Evolutionary conservation across 1,140 invertebrate species (phyloP).

Genomic region (Nomia melanderi): DNA sequence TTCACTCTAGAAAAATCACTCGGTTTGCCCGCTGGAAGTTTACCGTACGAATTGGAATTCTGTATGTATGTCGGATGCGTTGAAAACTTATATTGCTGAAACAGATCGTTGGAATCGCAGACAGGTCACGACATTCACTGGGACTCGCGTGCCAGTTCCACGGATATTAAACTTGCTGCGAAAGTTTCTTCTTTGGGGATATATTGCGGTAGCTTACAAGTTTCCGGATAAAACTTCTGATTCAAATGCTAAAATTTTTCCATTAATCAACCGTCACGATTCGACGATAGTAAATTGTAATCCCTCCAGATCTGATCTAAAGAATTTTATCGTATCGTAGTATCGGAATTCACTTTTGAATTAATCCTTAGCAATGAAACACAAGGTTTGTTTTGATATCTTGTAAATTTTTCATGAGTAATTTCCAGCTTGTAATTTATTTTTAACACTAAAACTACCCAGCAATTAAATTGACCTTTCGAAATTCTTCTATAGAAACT

Average conservation of each 20-base stretch:
- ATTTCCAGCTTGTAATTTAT: no score
- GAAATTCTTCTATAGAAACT: no score
- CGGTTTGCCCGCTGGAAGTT: neutral
- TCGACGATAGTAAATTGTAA: neutral
- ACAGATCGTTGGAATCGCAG: constrained; percentile 31
- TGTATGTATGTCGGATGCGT: neutral
- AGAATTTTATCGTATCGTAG: neutral
- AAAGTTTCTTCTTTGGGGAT: constrained; percentile 28
- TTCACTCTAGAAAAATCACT: neutral
- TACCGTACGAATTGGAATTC: constrained; percentile 1
- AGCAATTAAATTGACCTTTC: no score
- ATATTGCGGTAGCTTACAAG: constrained; percentile 29
- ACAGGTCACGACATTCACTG: constrained; percentile 32
- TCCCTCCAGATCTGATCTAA: neutral
- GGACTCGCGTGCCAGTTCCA: constrained; percentile 35
- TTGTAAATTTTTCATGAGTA: no score
- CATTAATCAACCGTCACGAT: constrained; percentile 24
- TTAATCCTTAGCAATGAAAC: no score
- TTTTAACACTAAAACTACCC: no score
- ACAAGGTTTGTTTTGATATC: no score
- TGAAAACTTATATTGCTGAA: constrained; percentile 29
- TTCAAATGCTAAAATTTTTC: constrained; percentile 23
- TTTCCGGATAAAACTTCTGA: constrained; percentile 12
- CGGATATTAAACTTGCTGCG: constrained; percentile 32
- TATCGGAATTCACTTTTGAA: neutral